Evolutionary conservation across 2,797 vertebrate species (phyloP).

Genomic region (Cyprinella venusta): DNA sequence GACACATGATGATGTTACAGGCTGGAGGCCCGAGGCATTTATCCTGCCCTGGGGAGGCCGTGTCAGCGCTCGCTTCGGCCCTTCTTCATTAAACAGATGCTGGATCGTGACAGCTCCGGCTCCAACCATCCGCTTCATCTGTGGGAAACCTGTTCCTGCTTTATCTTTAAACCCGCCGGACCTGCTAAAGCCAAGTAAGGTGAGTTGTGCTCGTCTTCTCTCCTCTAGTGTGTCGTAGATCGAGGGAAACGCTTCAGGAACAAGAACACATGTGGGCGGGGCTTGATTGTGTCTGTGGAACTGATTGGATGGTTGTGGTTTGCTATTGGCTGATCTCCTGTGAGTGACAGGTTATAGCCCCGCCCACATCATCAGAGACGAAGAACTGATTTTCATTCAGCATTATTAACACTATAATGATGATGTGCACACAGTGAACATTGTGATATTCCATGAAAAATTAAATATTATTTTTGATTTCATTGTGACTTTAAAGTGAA

Average conservation of each 20-base stretch:
- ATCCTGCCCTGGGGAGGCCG: constrained; percentile 66
- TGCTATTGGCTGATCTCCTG: not conserved
- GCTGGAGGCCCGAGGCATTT: constrained; percentile 71
- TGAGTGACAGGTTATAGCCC: not conserved
- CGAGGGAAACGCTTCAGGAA: not conserved
- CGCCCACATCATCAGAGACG: not conserved
- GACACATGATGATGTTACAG: constrained; percentile 73
- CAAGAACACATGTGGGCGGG: not conserved
- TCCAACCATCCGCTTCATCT: constrained; percentile 76
- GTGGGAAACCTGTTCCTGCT: constrained; percentile 59
- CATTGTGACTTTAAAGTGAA: not conserved
- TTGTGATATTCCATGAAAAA: not conserved
- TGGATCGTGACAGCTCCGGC: constrained; percentile 70
- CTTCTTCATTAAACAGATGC: constrained; percentile 57
- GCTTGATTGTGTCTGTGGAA: not conserved
- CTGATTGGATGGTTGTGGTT: not conserved
- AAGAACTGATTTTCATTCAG: not conserved
- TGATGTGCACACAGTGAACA: too few species aligned
- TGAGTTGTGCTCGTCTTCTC: not conserved
- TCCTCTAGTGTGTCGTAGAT: not conserved
- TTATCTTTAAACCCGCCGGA: not conserved
- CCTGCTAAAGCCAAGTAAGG: not conserved
- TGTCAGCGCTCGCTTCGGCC: constrained; percentile 46
- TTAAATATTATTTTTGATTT: not conserved
- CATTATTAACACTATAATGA: not conserved